phyloP scores from a whole-genome alignment of 2,888 invertebrate species.

The Bimastos eiseni region DNA sequence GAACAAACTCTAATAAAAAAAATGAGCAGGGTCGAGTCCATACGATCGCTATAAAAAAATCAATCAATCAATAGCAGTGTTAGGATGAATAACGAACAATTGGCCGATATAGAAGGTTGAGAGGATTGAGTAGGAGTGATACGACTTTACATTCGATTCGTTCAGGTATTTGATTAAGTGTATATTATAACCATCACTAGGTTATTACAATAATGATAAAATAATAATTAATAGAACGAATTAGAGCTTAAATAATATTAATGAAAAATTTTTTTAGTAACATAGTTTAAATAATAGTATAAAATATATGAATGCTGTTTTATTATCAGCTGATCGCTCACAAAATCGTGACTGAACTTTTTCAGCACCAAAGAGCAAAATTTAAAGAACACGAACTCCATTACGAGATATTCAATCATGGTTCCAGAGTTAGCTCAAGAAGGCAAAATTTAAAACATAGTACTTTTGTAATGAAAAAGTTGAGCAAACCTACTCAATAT shows the following conservation, averaged over 20 bases:
- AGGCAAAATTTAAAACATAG: conserved; percentile 3
- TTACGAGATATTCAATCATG: not conserved
- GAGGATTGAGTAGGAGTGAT: no score
- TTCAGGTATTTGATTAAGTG: no score
- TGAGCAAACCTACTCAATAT: not conserved
- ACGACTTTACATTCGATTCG: no score
- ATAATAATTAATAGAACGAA: not conserved
- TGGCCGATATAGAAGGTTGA: no score
- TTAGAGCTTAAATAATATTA: not conserved
- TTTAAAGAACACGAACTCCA: not conserved
- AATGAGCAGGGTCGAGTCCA: no score
- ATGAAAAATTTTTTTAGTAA: not conserved
- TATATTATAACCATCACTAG: no score
- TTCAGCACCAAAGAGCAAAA: not conserved
- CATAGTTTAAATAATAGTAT: not conserved
- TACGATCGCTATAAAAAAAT: no score
- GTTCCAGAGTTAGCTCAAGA: not conserved
- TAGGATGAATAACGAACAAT: no score
- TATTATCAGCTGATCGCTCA: not conserved
- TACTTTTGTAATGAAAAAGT: not conserved
- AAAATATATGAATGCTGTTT: not conserved
- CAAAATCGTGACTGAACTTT: not conserved
- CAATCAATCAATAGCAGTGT: no score
- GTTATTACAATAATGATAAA: not conserved
- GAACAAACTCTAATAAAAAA: no score